These are phyloP conservation scores for Choloepus hoffmanni DNA, from an alignment of 2,113 vertebrate species.

Conservation along the genomic window DNA sequence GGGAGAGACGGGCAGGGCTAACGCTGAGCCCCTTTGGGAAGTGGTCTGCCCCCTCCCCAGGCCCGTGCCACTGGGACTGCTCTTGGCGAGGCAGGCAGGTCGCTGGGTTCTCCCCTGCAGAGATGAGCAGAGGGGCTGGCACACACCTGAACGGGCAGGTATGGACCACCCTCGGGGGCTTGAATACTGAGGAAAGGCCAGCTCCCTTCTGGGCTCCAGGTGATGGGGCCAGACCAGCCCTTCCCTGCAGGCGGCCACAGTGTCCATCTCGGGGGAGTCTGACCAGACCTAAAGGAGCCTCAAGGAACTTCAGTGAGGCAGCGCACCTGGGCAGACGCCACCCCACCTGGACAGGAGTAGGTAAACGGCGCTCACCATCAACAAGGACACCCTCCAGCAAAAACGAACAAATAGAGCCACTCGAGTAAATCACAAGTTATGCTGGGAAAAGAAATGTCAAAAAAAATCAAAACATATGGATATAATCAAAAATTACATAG, in stretches of 20 bases:
- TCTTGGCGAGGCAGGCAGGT: no score
- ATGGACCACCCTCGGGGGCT: no score
- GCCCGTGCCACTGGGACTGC: background rate
- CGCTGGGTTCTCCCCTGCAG: background rate
- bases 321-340: background rate
- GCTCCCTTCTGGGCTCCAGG: background rate
- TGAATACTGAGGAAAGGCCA: background rate
- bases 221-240: background rate
- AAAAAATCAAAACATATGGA: background rate
- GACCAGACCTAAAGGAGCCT: no score
- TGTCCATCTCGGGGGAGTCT: background rate
- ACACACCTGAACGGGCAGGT: background rate
- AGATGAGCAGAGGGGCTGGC: background rate
- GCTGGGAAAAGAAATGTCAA: background rate
- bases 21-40: no score
- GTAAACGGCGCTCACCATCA: no score
- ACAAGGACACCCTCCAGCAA: background rate
- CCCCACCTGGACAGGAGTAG: no score
- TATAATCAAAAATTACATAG: background rate
- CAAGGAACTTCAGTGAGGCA: background rate
- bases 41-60: background rate
- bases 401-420: no score
- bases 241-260: no score
- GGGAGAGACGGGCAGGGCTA: fast-evolving
- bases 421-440: background rate